Conservation (phyloP, 2,888 invertebrate genomes). For the Drosophila atripex region DNA sequence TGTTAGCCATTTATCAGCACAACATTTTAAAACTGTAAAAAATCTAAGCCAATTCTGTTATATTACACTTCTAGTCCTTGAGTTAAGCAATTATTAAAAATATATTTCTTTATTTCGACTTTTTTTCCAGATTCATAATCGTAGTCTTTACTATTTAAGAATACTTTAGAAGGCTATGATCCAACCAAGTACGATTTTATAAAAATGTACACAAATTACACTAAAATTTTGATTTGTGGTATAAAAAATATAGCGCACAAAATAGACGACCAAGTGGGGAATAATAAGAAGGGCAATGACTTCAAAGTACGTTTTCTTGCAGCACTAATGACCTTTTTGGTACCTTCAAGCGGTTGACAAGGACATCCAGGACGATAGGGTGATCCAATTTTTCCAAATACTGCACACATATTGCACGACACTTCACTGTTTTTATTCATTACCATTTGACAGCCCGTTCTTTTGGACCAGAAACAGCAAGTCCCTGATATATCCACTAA, state of each 20-base stretch:
- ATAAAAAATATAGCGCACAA: background rate
- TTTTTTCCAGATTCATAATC: no score
- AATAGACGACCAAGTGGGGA: background rate
- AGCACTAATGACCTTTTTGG: background rate
- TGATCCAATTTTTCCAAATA: background rate
- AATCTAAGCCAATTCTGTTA: no score
- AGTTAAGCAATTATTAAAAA: no score
- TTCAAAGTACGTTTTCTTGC: background rate
- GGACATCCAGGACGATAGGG: background rate
- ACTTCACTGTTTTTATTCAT: background rate
- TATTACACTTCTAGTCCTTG: no score
- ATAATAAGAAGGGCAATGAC: background rate
- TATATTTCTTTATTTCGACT: no score
- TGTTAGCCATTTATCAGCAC: no score
- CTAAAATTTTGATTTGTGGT: background rate
- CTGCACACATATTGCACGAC: background rate
- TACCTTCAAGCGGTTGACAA: background rate
- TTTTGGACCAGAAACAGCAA: slow-evolving; percentile 7
- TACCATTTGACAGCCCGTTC: background rate
- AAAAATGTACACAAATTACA: background rate
- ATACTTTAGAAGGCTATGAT: no score
- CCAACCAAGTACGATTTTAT: no score
- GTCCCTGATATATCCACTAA: background rate
- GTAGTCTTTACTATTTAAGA: no score
- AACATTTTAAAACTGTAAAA: no score